Evolutionary conservation across 2,888 invertebrate species (phyloP), one percentile per base, ranked within the genome.

Genomic region (Papilio demoleus): DNA sequence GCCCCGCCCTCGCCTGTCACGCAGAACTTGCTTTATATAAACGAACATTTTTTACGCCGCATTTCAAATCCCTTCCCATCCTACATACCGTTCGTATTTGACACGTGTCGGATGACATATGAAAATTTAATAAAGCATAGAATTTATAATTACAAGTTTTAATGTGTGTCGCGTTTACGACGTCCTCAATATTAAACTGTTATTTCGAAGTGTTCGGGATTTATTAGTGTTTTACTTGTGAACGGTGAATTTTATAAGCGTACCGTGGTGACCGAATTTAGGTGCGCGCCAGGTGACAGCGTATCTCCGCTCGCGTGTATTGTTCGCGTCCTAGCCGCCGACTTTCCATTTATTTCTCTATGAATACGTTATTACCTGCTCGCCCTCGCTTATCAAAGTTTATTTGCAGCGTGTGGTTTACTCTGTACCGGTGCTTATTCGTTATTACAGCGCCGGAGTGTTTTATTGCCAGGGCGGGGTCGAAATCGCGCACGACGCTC

Each of bases 321-420:
- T 90, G 92, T 90, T 90, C 88, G 82, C 85, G 85, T 90, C 87
- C 91, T 92, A 91, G 88, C 92, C 89, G 85, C 86, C 88, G 92
- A 92, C 92, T 92, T 92, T 91, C 92, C 92, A 92, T 92, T 92
- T 92, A 92, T 92, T 92, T 92, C 92, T 92, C 92, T 92, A 92
- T 92, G 92, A 92, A 92, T 92, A 92, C 92, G 92, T 92, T 92
- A 92, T 92, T 92, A 92, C 92, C 92, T 92, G 89, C 87, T 91
- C 91, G 89, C 90, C 91, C 88, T 85, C 91, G 92, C 92, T 92
- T 92, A 92, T 92, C 92, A 92, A 92, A 92, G 89, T 92, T 92
- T 92, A 92, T 92, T 92, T 92, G 90, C 92, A 90, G 89, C 92
- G 88, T 92, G 90, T 88, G 92, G 91, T 90, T 92, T 90, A 92